Base-by-base conservation (phyloP, 2,888 invertebrate species). In the Leucozona laternaria region DNA sequence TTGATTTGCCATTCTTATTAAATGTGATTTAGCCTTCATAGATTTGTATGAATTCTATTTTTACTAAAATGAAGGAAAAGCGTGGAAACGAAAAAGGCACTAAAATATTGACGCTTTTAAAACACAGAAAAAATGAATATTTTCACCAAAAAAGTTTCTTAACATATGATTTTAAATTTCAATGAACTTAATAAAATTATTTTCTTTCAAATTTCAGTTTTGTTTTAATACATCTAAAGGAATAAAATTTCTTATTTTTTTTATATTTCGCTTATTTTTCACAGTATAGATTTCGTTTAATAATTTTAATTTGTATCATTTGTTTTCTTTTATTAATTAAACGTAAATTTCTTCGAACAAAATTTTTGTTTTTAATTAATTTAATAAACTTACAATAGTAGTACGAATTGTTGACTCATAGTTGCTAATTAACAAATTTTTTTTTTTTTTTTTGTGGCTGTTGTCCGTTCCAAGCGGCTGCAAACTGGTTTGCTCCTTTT, bases 131-230 rank as follows among this genome's bases (percentile, higher is more conserved):
- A 45, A 45, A 17, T n/a, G n/a, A n/a, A n/a, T n/a, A n/a, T 45
- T n/a, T n/a, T 45, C n/a, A 5, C 8, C 0, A 17, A 45, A 45
- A 17, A 17, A 4, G 4, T 45, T 1, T 17, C 0, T 45, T 6
- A n/a, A 17, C n/a, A 45, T 45, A 45, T 45, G 17, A 48, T 48
- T 48, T 48, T 20, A 48, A 20, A 48, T 48, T 48, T 48, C 48
- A 48, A 48, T 48, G 17, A n/a, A 45, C 45, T 45, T 3, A 45
- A 17, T 45, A 17, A 45, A 17, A 45, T 17, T 17, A 20, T 17
- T 20, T 20, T 48, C 11, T 20, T 48, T 48, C 20, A 20, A 20
- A 48, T 8, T 20, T 11, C 11, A 48, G 11, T 20, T 48, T 17
- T 48, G 10, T 20, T 48, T 11, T 48, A 48, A 48, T 48, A 1